phyloP scores from a whole-genome alignment of 30 jellyfish, hydroid and myxozoan genomes.

The Hydra vulgaris region DNA sequence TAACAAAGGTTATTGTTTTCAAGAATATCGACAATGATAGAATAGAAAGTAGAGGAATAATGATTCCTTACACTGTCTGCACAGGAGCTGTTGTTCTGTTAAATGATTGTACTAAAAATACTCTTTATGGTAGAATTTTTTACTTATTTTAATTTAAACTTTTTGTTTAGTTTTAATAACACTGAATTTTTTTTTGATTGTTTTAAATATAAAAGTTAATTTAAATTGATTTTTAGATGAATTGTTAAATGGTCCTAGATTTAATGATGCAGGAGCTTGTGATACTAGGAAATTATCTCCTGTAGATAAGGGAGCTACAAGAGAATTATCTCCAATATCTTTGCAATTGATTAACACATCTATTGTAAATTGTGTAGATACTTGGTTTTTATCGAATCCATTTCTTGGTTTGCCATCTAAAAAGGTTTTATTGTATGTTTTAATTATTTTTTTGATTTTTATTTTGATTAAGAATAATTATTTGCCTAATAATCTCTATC shows the following conservation, averaged over 20 bases:
- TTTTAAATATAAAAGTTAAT: no score
- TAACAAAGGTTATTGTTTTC: neutral
- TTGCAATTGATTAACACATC: neutral
- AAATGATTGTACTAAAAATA: neutral
- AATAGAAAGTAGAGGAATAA: neutral
- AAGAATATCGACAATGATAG: neutral
- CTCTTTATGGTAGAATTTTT: no score
- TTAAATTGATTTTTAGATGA: no score
- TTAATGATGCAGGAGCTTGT: no score
- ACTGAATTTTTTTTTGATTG: no score
- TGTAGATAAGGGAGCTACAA: no score
- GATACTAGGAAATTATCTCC: no score
- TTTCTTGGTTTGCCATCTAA: neutral
- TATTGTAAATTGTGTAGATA: conserved; percentile 1
- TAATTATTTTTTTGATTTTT: no score
- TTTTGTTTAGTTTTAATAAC: neutral
- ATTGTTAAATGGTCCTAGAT: no score
- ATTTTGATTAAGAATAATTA: no score
- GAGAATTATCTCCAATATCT: neutral
- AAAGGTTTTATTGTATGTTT: neutral
- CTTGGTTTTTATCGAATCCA: conserved; percentile 1
- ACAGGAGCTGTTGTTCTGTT: neutral
- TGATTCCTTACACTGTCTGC: neutral
- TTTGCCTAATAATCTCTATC: no score
- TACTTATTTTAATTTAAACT: neutral